phyloP scores from a whole-genome alignment of 2,113 vertebrate genomes.

The Crypturellus undulatus region DNA sequence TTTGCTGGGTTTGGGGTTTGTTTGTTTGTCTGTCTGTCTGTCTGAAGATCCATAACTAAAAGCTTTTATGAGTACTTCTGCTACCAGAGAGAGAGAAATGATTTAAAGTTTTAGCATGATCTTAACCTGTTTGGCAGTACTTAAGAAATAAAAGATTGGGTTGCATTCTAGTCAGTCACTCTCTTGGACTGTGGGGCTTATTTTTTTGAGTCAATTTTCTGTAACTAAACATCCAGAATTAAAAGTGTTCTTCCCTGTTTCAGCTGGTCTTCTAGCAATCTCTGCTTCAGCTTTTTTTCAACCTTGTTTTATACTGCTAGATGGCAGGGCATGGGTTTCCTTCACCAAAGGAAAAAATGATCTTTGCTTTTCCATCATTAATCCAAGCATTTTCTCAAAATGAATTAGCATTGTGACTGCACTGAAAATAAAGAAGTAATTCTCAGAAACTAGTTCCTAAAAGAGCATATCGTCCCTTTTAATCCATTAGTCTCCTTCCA shows the following conservation, averaged over 20 bases:
- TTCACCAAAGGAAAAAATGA: background rate
- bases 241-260: background rate
- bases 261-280: background rate
- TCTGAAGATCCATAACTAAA: background rate
- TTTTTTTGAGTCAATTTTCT: background rate
- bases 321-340: background rate
- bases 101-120: background rate
- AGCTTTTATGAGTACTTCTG: background rate
- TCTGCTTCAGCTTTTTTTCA: background rate
- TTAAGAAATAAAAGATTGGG: background rate
- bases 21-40: background rate
- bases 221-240: background rate
- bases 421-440: background rate
- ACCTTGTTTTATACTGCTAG: background rate
- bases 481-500: background rate
- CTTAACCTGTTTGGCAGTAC: background rate
- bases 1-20: background rate
- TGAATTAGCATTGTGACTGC: background rate
- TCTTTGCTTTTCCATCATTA: background rate
- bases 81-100: background rate
- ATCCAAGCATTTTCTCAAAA: background rate
- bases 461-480: background rate
- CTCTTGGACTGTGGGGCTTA: background rate
- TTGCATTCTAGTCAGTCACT: background rate
- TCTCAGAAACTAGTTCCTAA: slow-evolving; percentile 1